Conservation (phyloP, 30 jellyfish, hydroid and myxozoan species). For the Turritopsis dohrnii region DNA sequence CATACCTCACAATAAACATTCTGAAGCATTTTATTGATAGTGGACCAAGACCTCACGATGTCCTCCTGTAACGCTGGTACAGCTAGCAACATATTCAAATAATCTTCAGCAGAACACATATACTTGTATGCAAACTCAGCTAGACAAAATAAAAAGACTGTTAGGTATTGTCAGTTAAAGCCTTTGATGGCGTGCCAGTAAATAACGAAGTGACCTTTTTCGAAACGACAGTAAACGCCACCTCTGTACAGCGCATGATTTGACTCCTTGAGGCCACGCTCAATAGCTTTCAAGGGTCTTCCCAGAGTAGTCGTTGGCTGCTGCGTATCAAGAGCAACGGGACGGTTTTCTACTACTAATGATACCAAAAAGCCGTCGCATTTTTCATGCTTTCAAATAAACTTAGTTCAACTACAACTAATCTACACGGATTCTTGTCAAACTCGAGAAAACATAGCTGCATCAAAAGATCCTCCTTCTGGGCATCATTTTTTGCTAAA, state of each 20-base stretch:
- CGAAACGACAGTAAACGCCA: background rate
- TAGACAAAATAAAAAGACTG: too few species aligned
- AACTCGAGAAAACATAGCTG: background rate
- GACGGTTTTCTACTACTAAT: background rate
- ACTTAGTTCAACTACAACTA: background rate
- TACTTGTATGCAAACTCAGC: too few species aligned
- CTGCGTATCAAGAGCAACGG: background rate
- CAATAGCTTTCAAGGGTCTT: background rate
- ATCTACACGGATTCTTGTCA: background rate
- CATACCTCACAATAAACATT: too few species aligned
- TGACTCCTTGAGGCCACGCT: background rate
- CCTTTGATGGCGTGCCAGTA: too few species aligned
- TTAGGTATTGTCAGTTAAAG: too few species aligned
- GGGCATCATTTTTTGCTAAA: background rate
- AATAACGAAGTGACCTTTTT: too few species aligned
- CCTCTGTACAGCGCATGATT: background rate
- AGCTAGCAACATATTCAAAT: too few species aligned
- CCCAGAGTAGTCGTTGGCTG: background rate
- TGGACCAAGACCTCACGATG: too few species aligned
- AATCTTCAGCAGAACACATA: too few species aligned
- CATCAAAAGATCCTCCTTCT: background rate
- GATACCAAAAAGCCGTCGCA: background rate
- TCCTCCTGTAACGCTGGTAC: too few species aligned
- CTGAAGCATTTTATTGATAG: too few species aligned
- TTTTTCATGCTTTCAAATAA: background rate